phyloP scores from a whole-genome alignment of 1,140 invertebrate genomes.

The Drosophila asahinai region DNA sequence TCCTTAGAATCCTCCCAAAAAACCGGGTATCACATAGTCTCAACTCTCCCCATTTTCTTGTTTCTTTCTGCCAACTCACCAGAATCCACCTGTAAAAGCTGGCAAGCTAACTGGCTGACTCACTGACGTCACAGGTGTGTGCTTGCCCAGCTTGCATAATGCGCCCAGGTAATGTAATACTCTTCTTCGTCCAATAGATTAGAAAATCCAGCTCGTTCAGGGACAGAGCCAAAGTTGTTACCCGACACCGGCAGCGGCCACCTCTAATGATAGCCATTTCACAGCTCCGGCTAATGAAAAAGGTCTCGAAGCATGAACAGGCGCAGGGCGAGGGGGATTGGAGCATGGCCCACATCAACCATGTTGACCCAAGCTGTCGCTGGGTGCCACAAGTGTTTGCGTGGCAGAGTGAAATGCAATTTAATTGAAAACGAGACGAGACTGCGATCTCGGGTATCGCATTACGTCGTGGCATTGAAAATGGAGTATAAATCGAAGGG shows the following conservation, averaged over 20 bases:
- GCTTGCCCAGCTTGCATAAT: conserved; percentile 43
- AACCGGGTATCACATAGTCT: background rate
- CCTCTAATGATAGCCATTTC: conserved; percentile 50
- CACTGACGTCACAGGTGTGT: conserved; percentile 49
- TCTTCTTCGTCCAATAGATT: conserved; percentile 42
- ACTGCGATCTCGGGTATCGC: conserved; percentile 50
- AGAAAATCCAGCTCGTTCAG: conserved; percentile 43
- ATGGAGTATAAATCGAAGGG: conserved; percentile 31
- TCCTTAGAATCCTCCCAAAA: no score
- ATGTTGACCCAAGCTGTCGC: conserved; percentile 41
- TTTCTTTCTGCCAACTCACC: conserved; percentile 32
- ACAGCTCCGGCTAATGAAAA: conserved; percentile 46
- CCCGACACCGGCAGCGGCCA: conserved; percentile 50
- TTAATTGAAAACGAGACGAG: conserved; percentile 58
- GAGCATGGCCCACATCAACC: conserved; percentile 5
- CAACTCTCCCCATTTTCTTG: background rate
- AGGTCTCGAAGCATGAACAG: conserved; percentile 35
- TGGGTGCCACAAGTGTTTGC: conserved; percentile 51
- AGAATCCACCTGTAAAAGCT: conserved; percentile 19
- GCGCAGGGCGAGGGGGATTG: background rate
- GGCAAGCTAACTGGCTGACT: conserved; percentile 20
- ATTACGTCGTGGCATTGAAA: conserved; percentile 54
- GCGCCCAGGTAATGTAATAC: conserved; percentile 48
- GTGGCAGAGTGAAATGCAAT: conserved; percentile 60
- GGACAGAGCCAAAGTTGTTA: conserved; percentile 39